A percentile compares a stretch with the other conserved stretches of the same genome.
phyloP scores from a whole-genome alignment of 2,113 vertebrate species.

The Etia nguti region DNA sequence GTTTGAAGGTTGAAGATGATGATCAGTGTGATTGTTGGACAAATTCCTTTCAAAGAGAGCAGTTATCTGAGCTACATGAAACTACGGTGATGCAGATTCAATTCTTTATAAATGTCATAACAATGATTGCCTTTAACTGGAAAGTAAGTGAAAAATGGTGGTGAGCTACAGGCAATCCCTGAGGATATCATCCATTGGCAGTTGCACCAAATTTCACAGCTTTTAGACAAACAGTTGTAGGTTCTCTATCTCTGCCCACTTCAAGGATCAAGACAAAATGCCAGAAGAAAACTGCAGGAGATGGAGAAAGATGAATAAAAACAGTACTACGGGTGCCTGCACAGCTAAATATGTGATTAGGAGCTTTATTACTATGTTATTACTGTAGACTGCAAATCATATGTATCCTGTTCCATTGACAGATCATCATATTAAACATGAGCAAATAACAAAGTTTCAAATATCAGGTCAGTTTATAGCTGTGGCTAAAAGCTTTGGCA shows the following conservation, averaged over 20 bases:
- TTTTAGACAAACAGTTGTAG: background rate
- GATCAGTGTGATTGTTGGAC: background rate
- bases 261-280: background rate
- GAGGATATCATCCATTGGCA: background rate
- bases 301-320: background rate
- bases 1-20: background rate
- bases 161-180: background rate
- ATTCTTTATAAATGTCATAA: background rate
- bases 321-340: fast-evolving
- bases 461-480: background rate
- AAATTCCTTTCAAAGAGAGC: background rate
- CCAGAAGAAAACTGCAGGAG: background rate
- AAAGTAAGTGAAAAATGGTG: background rate
- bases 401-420: background rate
- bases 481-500: background rate
- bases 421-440: background rate
- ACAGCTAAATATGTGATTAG: background rate
- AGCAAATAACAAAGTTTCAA: background rate
- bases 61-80: background rate
- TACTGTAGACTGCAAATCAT: background rate
- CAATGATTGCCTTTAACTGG: background rate
- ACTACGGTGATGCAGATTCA: background rate
- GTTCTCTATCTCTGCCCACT: background rate
- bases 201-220: background rate
- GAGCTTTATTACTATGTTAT: background rate